Conservation (phyloP, 2,113 vertebrate genomes). For the Cairina moschata region DNA sequence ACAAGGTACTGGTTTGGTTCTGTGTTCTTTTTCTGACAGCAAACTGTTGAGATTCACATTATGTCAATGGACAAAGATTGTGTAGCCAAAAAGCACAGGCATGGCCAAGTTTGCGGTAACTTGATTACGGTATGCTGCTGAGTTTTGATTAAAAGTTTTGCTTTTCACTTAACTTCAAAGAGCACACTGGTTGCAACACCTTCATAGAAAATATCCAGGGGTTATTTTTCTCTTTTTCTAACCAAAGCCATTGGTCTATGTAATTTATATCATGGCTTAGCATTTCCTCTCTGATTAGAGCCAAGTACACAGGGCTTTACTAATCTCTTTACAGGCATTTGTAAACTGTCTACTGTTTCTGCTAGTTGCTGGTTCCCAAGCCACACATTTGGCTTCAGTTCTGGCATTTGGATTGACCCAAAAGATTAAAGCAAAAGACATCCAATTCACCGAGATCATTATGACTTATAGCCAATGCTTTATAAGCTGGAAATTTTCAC, state of each 20-base stretch:
- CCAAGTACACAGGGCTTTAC: neutral
- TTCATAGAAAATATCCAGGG: neutral
- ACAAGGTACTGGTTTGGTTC: neutral
- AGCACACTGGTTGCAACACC: neutral
- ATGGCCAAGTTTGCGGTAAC: neutral
- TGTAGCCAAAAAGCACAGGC: neutral
- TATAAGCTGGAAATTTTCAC: neutral
- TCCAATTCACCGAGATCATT: neutral
- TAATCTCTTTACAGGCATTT: constrained; percentile 27
- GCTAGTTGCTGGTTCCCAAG: neutral
- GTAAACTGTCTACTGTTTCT: neutral
- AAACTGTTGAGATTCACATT: neutral
- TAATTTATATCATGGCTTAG: constrained; percentile 1
- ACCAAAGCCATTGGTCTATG: neutral
- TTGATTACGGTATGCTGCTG: neutral
- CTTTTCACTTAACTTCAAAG: neutral
- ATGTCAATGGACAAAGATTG: rapidly evolving
- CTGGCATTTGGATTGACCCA: neutral
- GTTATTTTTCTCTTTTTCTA: neutral
- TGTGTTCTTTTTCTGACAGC: neutral
- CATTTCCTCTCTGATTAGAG: neutral
- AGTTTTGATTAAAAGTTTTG: neutral
- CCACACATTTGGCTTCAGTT: neutral
- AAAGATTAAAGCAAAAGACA: constrained; percentile 35
- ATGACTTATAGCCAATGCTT: neutral